These are phyloP conservation scores for Papilio polyxenes DNA, from an alignment of 1,140 invertebrate genomes.

Conservation along the genomic window DNA sequence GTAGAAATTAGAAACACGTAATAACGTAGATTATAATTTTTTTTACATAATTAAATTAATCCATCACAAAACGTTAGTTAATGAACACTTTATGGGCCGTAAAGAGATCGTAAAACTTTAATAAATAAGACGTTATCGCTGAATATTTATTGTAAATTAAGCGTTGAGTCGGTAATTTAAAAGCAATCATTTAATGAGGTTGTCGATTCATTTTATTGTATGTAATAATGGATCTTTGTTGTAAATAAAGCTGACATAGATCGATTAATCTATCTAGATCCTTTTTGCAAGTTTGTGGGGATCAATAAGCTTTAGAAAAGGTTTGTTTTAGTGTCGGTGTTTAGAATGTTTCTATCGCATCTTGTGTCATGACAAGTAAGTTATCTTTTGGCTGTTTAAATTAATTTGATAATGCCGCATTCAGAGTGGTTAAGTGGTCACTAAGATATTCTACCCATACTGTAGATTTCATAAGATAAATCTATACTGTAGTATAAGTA, in stretches of 20 bases:
- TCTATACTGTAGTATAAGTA: too few species aligned
- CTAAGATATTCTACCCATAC: too few species aligned
- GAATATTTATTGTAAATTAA: constrained; percentile 23
- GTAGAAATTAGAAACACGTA: neutral
- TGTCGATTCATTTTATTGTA: neutral
- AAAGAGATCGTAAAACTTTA: constrained; percentile 19
- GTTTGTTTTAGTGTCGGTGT: neutral
- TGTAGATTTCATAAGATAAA: too few species aligned
- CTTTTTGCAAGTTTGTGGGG: neutral
- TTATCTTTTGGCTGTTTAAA: neutral
- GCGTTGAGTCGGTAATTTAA: constrained; percentile 3
- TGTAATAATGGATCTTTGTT: neutral
- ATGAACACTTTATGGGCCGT: constrained; percentile 6
- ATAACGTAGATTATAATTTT: neutral
- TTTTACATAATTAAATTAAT: neutral
- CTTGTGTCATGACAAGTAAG: neutral
- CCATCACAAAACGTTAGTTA: constrained; percentile 20
- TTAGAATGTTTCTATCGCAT: neutral
- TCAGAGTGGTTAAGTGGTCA: too few species aligned
- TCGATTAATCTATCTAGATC: too few species aligned
- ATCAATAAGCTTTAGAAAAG: neutral
- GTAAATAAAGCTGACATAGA: too few species aligned
- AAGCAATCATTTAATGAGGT: neutral
- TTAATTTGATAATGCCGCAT: neutral
- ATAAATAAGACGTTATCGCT: constrained; percentile 21